Evolutionary conservation across 2,113 vertebrate species (phyloP), one percentile per base, ranked within the genome.

Genomic region (Pollimyrus isidori): DNA sequence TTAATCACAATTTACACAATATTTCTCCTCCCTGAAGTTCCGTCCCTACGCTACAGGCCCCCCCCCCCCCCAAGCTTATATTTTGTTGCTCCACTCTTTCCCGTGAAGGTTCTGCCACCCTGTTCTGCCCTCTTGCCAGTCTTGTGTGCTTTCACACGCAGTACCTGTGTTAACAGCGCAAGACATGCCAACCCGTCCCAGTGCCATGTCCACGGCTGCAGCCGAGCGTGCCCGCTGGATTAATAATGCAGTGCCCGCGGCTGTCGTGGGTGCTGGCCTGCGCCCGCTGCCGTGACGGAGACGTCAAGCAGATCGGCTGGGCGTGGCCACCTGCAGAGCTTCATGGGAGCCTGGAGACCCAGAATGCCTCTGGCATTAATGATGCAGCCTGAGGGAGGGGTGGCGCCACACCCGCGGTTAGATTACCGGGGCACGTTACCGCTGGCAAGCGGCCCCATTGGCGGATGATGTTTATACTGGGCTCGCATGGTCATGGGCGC

Each of bases 121-220:
- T 93, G 92, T 92, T 93, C 92, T n/a, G 92, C 91, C 91, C 93
- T 92, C 93, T 91, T 94, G 93, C 94, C 93, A 92, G 90, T 91
- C 92, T 65, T 92, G 89, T 93, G 89, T 95, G 94, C 95, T 95
- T 95, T 95, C 94, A 95, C 94, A 93, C 89, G 91, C 91, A 94
- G 94, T 93, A 94, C 94, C 94, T 93, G 93, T 94, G 93, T 95
- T 94, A 94, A 95, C 94, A 94, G 94, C 94, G 93, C 93, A 92
- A 92, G 92, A 92, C 92, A 93, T 89, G 92, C 91, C 93, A 92
- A 91, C 93, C 93, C 93, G 92, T 93, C 94, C 93, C 91, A 89
- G 92, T 86, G 92, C 92, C 91, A 90, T 94, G 93, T 94, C 92
- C 93, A 94, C 92, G 93, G 93, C 94, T 95, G 93, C 94, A 94